A percentile compares a stretch with the other conserved stretches of the same genome.
Conservation (phyloP, 2,113 vertebrate species). For the Martes martes region DNA sequence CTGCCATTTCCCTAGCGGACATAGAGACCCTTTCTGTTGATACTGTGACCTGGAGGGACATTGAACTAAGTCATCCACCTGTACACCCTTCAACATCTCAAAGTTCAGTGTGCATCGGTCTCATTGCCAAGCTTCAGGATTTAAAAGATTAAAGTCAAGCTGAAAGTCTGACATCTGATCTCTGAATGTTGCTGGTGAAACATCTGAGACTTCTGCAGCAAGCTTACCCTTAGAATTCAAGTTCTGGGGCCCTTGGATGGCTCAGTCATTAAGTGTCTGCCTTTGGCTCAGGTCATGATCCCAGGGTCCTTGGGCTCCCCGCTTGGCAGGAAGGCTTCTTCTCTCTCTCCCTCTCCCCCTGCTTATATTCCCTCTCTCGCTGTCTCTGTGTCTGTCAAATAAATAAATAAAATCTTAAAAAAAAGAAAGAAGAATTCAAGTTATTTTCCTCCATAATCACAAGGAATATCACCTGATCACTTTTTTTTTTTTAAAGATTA, state of each 20-base stretch:
- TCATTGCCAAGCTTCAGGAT: neutral
- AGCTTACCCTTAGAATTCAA: constrained; percentile 2
- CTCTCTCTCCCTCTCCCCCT: too few relatives aligned
- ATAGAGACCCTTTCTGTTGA: neutral
- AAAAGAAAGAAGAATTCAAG: neutral
- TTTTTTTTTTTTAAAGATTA: neutral
- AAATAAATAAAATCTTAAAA: too few relatives aligned
- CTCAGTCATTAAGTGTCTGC: too few relatives aligned
- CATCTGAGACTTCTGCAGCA: neutral
- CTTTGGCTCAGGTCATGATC: too few relatives aligned
- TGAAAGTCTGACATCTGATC: neutral
- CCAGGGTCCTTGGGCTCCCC: too few relatives aligned
- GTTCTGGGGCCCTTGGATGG: neutral
- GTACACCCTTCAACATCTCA: neutral
- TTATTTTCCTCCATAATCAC: neutral
- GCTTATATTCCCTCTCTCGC: too few relatives aligned
- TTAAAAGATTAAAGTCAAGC: constrained; percentile 17
- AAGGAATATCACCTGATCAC: neutral
- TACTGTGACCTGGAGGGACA: neutral
- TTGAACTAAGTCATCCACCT: neutral
- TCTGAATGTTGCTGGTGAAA: neutral
- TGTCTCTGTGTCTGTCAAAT: too few relatives aligned
- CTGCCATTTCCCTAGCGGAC: neutral
- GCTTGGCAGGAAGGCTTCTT: too few relatives aligned
- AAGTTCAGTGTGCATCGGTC: neutral